Evolutionary conservation across 1,140 invertebrate genomes (phyloP), one percentile per base, ranked within the genome.

Genomic region (Anastatus disparis): DNA sequence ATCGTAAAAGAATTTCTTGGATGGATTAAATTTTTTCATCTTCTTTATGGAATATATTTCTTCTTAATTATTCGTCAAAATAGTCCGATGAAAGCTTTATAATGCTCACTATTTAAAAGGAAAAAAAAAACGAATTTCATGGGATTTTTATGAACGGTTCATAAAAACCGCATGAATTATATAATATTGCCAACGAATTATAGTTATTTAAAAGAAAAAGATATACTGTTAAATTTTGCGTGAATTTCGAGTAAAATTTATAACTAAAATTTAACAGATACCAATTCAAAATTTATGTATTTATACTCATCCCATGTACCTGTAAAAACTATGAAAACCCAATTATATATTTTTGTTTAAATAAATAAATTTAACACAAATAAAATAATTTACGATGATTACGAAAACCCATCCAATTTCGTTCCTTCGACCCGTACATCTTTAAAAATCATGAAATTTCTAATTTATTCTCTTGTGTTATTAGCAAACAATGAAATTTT

Each of bases 321-420:
- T 70, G 67, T 62, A 55, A 62, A 70, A 55, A 55, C 10, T 55
- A 44, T 55, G 20, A 17, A 1, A 58, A 27, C 29, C 26, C 48
- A 62, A 24, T 3, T 55, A 44, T 62, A 35, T 17, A 68, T 53
- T 61, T n/a, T 55, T 62, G 58, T 70, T 70, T 62, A 53, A 70
- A 70, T 62, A 70, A 70, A 70, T 70, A 62, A 61, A 62, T 53
- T 70, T 70, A 62, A 70, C 66, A 59, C 27, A 40, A 50, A 27
- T 13, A 4, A 52, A 24, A 65, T 48, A 8, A 13, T 56, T 1
- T 4, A 13, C 9, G 7, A 20, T 7, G 31, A 12, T 17, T 29
- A 10, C 31, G 15, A 12, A n/a, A 35, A 56, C 20, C 17, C 31
- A 38, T 56, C 35, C 29, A 56, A 20, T 35, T 38, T 4, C 29